Base-by-base conservation (phyloP, 2,113 vertebrate species). In the Zosterops lateralis region DNA sequence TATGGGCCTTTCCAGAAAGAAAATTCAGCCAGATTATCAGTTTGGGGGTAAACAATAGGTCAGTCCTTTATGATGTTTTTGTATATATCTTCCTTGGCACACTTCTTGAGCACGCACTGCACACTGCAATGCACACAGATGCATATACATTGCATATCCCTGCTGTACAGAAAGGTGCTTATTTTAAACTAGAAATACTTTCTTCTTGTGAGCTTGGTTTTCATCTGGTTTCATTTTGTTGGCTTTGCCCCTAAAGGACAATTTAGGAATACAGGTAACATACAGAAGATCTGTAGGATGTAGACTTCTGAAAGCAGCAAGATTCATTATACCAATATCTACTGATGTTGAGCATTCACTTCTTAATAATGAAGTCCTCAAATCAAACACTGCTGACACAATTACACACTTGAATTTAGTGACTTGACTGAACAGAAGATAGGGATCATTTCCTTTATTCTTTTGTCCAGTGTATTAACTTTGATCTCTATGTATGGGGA, bases 311-410 rank as follows among this genome's bases (percentile, higher is more conserved):
- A 83, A 47, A 92, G 65, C 18, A 89, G 10, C 11, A 53, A 2
- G 3, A 60, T 94, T 92, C 31, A 4, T 91, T 89, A 83, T 36
- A 90, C 62, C 54, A 75, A 58, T 89, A 89, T 79, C 73, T 70
- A 54, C 51, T 36, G 65, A 64, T 95, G 87, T 81, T 89, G 42
- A 90, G 87, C 70, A 84, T 72, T 95, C 93, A 84, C 91, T 93
- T 96, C 95, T 94, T 92, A 84, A 95, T 96, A 97, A 97, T 88
- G 66, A 89, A 94, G 84, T n/a, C 92, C 96, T 97, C 93, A 97
- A 89, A 90, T 67, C 58, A 83, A 92, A 32, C 3, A 56, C 62
- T 83, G 12, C 72, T 89, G 75, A 75, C 91, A 97, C 78, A 96
- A 95, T 90, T 90, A 90, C 15, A 17, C 44, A 68, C 74, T 97